Evolutionary conservation across 2,888 invertebrate species (phyloP), one percentile per base, ranked within the genome.

Genomic region (Caenorhabditis uteleia): DNA sequence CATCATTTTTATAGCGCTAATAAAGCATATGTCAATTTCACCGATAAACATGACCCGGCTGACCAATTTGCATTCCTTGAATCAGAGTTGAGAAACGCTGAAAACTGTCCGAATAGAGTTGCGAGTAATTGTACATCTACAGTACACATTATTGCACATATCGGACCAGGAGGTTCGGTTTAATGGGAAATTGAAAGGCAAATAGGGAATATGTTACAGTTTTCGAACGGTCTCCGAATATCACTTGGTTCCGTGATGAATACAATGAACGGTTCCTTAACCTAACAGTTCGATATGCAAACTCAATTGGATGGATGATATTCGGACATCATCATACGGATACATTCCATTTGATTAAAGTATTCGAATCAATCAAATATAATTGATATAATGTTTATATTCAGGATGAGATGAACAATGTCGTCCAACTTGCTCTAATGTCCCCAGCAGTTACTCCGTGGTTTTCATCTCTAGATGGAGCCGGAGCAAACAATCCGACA

Each of bases 391-490:
- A 45, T 1, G 18, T 18, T 10, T 20, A 21, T 14, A n/a, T 77
- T 40, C 60, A 79, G 72, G 72, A 83, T 50, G 51, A 51, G 4
- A 34, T 51, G 6, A 77, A 91, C 18, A 71, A 44, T 8, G 54
- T 58, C 0, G 68, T 71, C 18, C 68, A 71, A 45, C 18, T 92
- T 89, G 80, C 87, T 76, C 89, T 93, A 86, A 87, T 93, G 82
- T 90, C 93, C 27, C 94, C 94, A 21, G 90, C 93, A 38, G 89
- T 95, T 70, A 91, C 92, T 57, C 94, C 95, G 0, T 89, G 90
- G 85, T 89, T 90, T 71, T 89, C 90, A 53, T 75, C 82, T 16
- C 75, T 85, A 26, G 74, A 82, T 1, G 83, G 84, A 10, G 84
- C 84, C 14, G 85, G 78, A 7, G 68, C 77, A 8, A 80, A 80